Percentiles rank a stretch among this genome's conserved stretches.
phyloP scores from a whole-genome alignment of 2,113 vertebrate species.

The Panthera tigris region DNA sequence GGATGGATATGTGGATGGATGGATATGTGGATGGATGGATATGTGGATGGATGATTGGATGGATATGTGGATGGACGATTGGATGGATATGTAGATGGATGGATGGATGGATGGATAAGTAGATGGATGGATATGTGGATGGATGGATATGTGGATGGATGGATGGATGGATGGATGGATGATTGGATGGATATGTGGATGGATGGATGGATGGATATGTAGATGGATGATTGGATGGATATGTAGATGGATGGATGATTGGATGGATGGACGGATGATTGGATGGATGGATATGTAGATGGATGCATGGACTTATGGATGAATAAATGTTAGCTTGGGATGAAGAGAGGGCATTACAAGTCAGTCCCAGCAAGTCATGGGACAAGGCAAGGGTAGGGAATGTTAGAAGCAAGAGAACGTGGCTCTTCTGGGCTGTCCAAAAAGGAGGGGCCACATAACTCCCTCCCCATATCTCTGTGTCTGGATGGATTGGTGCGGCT shows the following conservation, averaged over 20 bases:
- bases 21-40: background rate
- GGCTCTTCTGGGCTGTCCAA: too few species aligned
- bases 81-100: background rate
- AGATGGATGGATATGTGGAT: background rate
- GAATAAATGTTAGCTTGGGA: background rate
- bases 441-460: rapidly evolving
- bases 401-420: too few species aligned
- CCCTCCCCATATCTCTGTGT: background rate
- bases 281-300: too few species aligned
- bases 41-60: background rate
- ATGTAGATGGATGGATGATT: background rate
- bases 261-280: too few species aligned
- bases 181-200: too few species aligned
- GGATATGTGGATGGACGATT: too few species aligned
- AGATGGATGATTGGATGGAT: background rate
- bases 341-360: background rate
- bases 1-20: too few species aligned
- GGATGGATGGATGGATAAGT: rapidly evolving
- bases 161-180: too few species aligned
- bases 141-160: background rate
- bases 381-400: background rate
- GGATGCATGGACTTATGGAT: background rate
- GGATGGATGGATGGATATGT: background rate
- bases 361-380: background rate
- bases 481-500: background rate